phyloP scores from a whole-genome alignment of 2,888 invertebrate species.

The Coremacera marginata region DNA sequence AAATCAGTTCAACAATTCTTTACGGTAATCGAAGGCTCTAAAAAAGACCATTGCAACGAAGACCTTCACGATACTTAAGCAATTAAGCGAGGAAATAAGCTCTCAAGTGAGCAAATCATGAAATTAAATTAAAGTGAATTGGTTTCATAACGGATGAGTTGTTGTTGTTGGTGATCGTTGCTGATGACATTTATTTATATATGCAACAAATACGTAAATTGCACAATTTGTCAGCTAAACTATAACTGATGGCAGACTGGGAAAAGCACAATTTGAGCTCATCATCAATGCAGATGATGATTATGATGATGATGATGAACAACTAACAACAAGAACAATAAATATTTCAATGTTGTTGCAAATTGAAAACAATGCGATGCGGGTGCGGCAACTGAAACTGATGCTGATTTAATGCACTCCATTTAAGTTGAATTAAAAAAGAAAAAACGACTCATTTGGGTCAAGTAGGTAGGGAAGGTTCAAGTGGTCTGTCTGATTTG shows the following conservation, averaged over 20 bases:
- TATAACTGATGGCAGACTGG: neutral
- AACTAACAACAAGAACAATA: neutral
- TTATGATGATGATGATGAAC: neutral
- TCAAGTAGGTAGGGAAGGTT: constrained; percentile 5
- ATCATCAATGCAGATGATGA: constrained; percentile 1
- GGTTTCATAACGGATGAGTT: neutral
- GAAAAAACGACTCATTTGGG: neutral
- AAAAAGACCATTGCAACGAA: neutral
- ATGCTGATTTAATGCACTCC: neutral
- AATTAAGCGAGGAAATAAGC: constrained; percentile 28
- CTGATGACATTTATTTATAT: constrained; percentile 12
- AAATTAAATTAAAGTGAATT: constrained; percentile 26
- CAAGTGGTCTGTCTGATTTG: constrained; percentile 7
- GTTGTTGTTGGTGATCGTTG: neutral
- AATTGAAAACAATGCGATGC: constrained; percentile 17
- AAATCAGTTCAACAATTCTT: too few relatives aligned
- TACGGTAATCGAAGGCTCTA: too few relatives aligned
- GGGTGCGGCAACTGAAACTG: constrained; percentile 16
- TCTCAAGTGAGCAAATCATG: constrained; percentile 22
- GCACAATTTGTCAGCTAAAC: constrained; percentile 27
- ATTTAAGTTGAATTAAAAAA: neutral
- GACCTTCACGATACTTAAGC: constrained; percentile 6
- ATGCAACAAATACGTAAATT: constrained; percentile 19
- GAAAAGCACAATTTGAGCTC: constrained; percentile 28
- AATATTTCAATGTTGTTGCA: constrained; percentile 9